These are phyloP conservation scores for Mimachlamys varia DNA, from an alignment of 2,888 invertebrate species.

Conservation along the genomic window DNA sequence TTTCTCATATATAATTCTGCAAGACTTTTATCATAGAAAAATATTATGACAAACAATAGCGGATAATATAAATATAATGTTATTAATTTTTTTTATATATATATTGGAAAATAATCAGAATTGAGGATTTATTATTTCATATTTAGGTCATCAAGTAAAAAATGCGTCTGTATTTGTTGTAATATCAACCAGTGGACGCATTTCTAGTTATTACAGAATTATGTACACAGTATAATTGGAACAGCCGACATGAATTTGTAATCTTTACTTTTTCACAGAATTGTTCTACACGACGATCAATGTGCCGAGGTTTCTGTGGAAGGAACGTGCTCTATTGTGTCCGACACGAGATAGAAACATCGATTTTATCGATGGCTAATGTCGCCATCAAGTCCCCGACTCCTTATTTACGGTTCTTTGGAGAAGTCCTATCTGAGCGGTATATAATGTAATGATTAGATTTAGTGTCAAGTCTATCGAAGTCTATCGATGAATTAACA, in stretches of 20 bases:
- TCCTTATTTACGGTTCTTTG: not conserved
- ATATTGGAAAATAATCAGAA: too few relatives aligned
- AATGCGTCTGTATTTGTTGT: not conserved
- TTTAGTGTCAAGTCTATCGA: not conserved
- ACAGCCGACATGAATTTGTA: conserved; percentile 23
- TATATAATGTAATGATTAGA: not conserved
- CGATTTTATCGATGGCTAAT: not conserved
- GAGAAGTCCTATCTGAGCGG: not conserved
- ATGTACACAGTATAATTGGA: conserved; percentile 1
- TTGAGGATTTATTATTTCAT: not conserved
- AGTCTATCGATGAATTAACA: not conserved
- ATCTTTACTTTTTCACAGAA: conserved; percentile 22
- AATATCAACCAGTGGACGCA: not conserved
- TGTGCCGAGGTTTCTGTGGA: not conserved
- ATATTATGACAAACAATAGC: too few relatives aligned
- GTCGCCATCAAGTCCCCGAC: not conserved
- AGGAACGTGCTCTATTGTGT: not conserved
- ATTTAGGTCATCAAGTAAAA: not conserved
- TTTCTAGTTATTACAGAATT: not conserved
- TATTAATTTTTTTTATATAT: too few relatives aligned
- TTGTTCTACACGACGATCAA: not conserved
- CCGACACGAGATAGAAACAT: not conserved
- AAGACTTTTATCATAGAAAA: too few relatives aligned
- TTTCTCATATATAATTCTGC: not conserved
- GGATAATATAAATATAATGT: too few relatives aligned